Evolutionary conservation across 2,888 invertebrate species (phyloP), one percentile per base, ranked within the genome.

Genomic region (Cerastis rubricosa): DNA sequence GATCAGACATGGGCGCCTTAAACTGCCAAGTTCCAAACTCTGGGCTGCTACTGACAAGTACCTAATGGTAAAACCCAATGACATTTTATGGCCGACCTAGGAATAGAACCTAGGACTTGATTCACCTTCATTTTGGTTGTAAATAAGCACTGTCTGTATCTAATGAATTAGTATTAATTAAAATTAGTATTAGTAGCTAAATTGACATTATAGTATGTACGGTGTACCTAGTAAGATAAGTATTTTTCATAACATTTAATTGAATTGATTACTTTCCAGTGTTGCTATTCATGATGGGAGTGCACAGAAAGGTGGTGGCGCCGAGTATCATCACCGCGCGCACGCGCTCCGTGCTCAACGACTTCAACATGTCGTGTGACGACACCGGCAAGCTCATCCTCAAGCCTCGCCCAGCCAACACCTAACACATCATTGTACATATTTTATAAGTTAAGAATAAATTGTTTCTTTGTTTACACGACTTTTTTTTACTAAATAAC

Each of bases 321-420:
- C 99, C 99, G 0, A 99, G 99, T 88, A 99, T 99, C 85, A 99
- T 99, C 88, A 99, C 99, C 0, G 98, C 99, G 0, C 97, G 99
- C 85, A 99, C 99, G 65, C 97, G 99, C 78, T 98, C 98, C 71
- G 99, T 99, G 2, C 97, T 99, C 73, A 98, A 98, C 64, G 99
- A 99, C 95, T 99, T 99, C 94, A 99, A 99, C 95, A 99, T 99
- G 99, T 99, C 99, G 43, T 99, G 99, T 95, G 99, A 99, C 92
- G 99, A 99, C 93, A 99, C 99, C 49, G 99, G 99, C 77, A 99
- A 99, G 95, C 97, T 99, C 69, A 99, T 99, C 90, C 96, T 99
- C 54, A 99, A 99, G 94, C 99, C 99, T 2, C 96, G 99, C 78
- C 99, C 99, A 0, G 95, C 96, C 74, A 95, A 95, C 85, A 94